Base-by-base conservation (phyloP, 1,140 invertebrate species). In the Melitaea cinxia region DNA sequence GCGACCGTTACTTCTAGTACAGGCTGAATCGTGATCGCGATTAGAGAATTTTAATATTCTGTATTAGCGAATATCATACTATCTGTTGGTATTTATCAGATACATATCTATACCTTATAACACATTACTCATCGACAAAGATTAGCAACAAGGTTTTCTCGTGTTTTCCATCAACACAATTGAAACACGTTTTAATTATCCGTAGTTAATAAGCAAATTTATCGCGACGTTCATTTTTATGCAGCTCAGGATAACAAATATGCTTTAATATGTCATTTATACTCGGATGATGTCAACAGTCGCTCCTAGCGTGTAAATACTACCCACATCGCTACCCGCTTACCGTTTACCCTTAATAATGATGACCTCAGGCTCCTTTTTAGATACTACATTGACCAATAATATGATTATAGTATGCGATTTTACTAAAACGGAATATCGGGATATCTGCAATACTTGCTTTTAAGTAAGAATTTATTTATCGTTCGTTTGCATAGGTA, bases 321-420 rank as follows among this genome's bases (percentile, higher is more conserved):
- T 56, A 24, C 61, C 61, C 53, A 64, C 61, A 37, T 28, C 49
- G 21, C 61, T 26, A 53, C 56, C 42, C 53, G 53, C 53, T 56
- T 56, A 39, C 61, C 61, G 56, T 52, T 64, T 64, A 64, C 61
- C 61, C 61, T 56, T 64, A 56, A 33, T 64, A 64, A 30, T 4
- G 42, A 56, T 53, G 52, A 37, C 42, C 39, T 33, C 28, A 37
- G 17, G 61, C 45, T 15, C 28, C 35, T 64, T 64, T 64, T 56
- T 56, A 42, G 35, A 45, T 21, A 17, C 33, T 49, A 58, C 47
- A 47, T 47, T 17, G 23, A 14, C 7, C 15, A 47, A 47, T 47
- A 47, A 47, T 23, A 19, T 23, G 42, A 47, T 47, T 47, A 19
- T 6, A 4, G 6, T 2, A 26, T 4, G 30, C 30, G 30, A 33